These are phyloP conservation scores for Tetrao urogallus DNA, from an alignment of 2,113 vertebrate genomes.

Conservation along the genomic window DNA sequence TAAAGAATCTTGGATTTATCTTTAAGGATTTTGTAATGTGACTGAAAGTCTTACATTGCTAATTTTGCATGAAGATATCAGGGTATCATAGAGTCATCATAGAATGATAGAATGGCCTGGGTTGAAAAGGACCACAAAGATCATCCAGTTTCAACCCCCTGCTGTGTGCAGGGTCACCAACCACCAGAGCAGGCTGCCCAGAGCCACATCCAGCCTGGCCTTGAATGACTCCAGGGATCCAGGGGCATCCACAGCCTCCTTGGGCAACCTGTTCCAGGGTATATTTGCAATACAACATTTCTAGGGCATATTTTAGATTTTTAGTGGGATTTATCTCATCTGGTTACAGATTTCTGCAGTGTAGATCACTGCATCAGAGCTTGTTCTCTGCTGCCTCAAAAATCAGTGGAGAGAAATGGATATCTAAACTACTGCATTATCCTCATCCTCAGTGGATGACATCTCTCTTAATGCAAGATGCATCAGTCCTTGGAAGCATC, in stretches of 20 bases:
- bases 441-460: background rate
- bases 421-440: background rate
- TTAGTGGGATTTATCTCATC: background rate
- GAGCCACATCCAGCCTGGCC: too few species aligned
- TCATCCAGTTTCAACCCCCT: too few species aligned
- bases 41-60: background rate
- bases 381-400: background rate
- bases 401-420: background rate
- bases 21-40: background rate
- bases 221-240: too few species aligned
- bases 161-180: too few species aligned
- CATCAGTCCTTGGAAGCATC: background rate
- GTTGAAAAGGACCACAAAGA: too few species aligned
- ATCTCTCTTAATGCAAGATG: background rate
- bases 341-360: background rate
- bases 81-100: background rate
- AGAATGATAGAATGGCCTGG: too few species aligned
- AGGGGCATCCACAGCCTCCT: too few species aligned
- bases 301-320: background rate
- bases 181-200: too few species aligned
- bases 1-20: background rate
- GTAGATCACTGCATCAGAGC: background rate
- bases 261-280: too few species aligned
- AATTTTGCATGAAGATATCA: background rate
- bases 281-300: background rate